phyloP scores from a whole-genome alignment of 2,113 vertebrate species.

The Notarius quadriscutis region DNA sequence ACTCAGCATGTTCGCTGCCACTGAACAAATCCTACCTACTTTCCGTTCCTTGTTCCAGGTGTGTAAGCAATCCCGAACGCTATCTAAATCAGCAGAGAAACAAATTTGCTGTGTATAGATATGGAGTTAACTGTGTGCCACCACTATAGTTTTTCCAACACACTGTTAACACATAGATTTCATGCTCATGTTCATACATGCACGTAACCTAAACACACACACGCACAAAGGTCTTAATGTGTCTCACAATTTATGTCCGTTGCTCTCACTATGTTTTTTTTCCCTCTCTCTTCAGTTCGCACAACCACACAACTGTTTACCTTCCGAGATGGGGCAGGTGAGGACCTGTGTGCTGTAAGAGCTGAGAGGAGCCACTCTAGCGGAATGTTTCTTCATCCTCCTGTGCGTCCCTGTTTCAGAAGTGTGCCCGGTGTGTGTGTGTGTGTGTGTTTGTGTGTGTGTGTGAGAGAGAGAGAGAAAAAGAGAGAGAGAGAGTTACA shows the following conservation, averaged over 20 bases:
- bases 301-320: constrained; percentile 60
- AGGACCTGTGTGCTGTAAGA: constrained; percentile 77
- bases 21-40: neutral
- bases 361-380: constrained; percentile 78
- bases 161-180: neutral
- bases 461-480: constrained; percentile 24
- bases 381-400: constrained; percentile 86
- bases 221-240: neutral
- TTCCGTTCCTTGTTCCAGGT: neutral
- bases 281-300: constrained; percentile 36
- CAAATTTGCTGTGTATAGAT: neutral
- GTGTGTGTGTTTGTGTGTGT: constrained; percentile 32
- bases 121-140: neutral
- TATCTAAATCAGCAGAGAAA: neutral
- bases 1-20: neutral
- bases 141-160: neutral
- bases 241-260: neutral
- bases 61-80: neutral
- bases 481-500: constrained; percentile 28
- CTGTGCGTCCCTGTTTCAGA: constrained; percentile 58
- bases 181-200: neutral
- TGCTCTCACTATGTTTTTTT: neutral
- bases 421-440: constrained; percentile 45
- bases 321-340: constrained; percentile 73
- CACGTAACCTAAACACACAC: neutral